Conservation (phyloP, 1,140 invertebrate genomes). For the Aphaenogaster ashmeadi region DNA sequence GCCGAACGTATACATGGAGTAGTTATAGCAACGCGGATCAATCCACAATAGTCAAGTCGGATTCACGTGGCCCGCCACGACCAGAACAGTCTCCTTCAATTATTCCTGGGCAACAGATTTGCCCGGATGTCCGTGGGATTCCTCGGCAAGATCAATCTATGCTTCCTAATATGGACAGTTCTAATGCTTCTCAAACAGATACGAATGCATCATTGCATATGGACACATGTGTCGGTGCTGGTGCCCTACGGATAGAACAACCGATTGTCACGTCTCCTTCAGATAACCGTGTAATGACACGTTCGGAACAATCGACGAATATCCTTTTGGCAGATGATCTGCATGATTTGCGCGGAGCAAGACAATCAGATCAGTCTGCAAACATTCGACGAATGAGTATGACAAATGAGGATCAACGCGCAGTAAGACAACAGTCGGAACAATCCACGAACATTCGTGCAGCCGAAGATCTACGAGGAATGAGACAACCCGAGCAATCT, state of each 20-base stretch:
- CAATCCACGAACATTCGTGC: conserved; percentile 1
- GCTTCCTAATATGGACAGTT: conserved; percentile 31
- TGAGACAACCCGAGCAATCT: conserved; percentile 27
- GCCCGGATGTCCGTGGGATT: conserved; percentile 54
- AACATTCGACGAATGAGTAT: conserved; percentile 14
- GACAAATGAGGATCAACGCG: conserved; percentile 43
- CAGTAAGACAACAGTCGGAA: conserved; percentile 44
- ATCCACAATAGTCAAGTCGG: conserved; percentile 19
- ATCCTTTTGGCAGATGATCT: conserved; percentile 32
- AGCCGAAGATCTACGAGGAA: conserved; percentile 44
- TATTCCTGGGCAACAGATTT: background rate
- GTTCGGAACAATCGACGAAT: conserved; percentile 45
- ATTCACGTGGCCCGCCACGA: conserved; percentile 48
- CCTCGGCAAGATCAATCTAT: conserved; percentile 62
- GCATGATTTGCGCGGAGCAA: conserved; percentile 20
- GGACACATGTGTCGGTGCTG: background rate
- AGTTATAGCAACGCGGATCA: conserved; percentile 33
- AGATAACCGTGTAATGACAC: conserved; percentile 54
- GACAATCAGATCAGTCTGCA: conserved; percentile 34
- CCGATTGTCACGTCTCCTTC: conserved; percentile 27
- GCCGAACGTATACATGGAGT: background rate
- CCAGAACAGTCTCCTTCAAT: conserved; percentile 47
- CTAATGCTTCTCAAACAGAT: conserved; percentile 16
- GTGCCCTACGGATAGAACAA: conserved; percentile 55
- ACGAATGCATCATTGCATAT: background rate